Base-by-base conservation (phyloP, 2,888 invertebrate species). In the Orthonevra nobilis region DNA sequence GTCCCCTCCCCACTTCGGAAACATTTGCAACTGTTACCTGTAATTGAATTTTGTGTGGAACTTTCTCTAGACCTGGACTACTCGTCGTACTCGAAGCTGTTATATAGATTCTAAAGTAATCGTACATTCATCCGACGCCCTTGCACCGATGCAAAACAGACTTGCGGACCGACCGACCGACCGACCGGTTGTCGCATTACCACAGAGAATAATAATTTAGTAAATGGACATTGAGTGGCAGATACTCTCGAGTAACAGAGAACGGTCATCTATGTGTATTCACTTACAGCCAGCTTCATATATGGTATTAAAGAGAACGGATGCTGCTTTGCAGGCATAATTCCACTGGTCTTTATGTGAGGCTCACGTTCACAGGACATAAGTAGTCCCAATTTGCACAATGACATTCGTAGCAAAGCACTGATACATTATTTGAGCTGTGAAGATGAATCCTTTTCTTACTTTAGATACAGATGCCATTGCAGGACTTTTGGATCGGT, bases 191-290 rank as follows among this genome's bases (percentile, higher is more conserved):
- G 79, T 79, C 79, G 79, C 73, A 79, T 79, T 79, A 79, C 66
- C 61, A 58, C 73, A 79, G 73, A 73, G 79, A 79, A 79, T 79
- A 73, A 79, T 79, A 79, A 79, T 79, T 79, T 73, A 61, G 46
- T 73, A 79, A 79, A 79, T 79, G 79, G 79, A 79, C 79, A 79
- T 79, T 79, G 79, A 79, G 79, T 79, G 79, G 73, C 79, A 73
- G 60, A 66, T 66, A 48, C 44, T 60, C 66, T 66, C 52, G 54
- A 52, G 34, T 23, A 23, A 23, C 23, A 23, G 42, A 61, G 42
- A 44, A 52, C 40, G 64, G 63, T 77, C 70, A 77, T 70, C 52
- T 50, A 30, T 23, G 12, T 64, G 3, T 14, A 32, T 4, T 7
- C 20, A n/a, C n/a, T n/a, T n/a, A n/a, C n/a, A n/a, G n/a, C n/a